A percentile compares a stretch with the other conserved stretches of the same genome.
These are phyloP conservation scores for Patiria pectinifera DNA, from an alignment of 53 echinoderm and acorn worm species.

Conservation along the genomic window DNA sequence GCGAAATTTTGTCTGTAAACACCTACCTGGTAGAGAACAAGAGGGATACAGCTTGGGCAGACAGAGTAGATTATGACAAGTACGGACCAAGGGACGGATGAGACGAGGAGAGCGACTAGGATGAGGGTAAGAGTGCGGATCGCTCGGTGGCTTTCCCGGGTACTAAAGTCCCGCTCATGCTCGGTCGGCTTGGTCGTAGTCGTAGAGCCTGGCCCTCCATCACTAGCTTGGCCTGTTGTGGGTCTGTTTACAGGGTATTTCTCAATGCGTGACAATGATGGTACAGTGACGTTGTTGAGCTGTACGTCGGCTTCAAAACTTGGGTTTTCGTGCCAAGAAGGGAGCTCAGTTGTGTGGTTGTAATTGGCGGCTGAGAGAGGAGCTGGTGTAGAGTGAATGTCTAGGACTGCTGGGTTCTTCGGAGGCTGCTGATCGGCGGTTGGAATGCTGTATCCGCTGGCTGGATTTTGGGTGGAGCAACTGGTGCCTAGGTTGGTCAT, in stretches of 20 bases:
- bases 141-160: constrained; percentile 35
- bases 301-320: background rate
- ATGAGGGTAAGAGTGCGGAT: constrained; percentile 52
- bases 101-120: constrained; percentile 10
- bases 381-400: too few relatives aligned
- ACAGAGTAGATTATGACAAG: constrained; percentile 12
- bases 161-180: constrained; percentile 2
- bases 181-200: background rate
- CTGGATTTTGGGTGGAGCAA: background rate
- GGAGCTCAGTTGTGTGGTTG: background rate
- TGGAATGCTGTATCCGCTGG: background rate
- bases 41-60: constrained; percentile 62
- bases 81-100: constrained; percentile 14
- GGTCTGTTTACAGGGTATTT: background rate
- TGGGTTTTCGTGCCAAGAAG: background rate
- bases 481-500: background rate
- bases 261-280: background rate
- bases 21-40: constrained; percentile 58
- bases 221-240: background rate
- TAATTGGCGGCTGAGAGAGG: too few relatives aligned
- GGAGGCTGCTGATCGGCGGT: background rate
- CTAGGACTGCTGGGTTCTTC: background rate
- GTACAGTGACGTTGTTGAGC: background rate
- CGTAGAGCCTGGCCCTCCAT: background rate
- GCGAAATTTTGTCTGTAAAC: background rate